Evolutionary conservation across 2,113 vertebrate species (phyloP).

Genomic region (Pogonocichla stellata): DNA sequence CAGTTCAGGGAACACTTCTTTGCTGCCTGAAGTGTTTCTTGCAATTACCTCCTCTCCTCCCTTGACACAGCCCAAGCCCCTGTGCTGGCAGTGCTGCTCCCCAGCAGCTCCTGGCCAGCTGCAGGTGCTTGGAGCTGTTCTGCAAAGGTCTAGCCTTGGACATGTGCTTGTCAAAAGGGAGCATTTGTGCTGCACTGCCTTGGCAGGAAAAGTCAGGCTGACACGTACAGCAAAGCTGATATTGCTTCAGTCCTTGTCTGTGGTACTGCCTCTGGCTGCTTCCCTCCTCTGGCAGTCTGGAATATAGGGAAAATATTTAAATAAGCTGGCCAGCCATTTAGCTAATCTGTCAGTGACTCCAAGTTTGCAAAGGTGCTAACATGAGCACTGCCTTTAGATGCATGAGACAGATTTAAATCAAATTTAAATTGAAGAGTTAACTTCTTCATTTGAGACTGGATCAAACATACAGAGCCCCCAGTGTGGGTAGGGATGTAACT

Average conservation of each 20-base stretch:
- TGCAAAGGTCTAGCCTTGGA: background rate
- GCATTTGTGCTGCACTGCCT: background rate
- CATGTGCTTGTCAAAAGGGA: background rate
- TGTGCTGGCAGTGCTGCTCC: background rate
- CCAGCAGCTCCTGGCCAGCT: background rate
- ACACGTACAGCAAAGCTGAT: background rate
- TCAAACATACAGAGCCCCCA: background rate
- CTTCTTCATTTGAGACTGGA: background rate
- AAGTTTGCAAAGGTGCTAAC: background rate
- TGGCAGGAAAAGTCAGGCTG: background rate
- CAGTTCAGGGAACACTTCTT: background rate
- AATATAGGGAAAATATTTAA: background rate
- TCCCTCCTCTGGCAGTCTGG: background rate
- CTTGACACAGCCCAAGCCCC: background rate
- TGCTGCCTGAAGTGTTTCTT: background rate
- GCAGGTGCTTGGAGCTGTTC: background rate
- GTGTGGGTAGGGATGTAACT: background rate
- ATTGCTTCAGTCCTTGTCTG: background rate
- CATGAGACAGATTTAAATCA: background rate
- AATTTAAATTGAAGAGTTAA: background rate
- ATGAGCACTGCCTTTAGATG: background rate
- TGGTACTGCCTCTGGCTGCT: background rate
- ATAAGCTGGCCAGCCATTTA: background rate
- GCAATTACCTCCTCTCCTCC: background rate
- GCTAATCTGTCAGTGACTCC: background rate